Base-by-base conservation (phyloP, 2,797 vertebrate genomes). In the Monodelphis domestica region DNA sequence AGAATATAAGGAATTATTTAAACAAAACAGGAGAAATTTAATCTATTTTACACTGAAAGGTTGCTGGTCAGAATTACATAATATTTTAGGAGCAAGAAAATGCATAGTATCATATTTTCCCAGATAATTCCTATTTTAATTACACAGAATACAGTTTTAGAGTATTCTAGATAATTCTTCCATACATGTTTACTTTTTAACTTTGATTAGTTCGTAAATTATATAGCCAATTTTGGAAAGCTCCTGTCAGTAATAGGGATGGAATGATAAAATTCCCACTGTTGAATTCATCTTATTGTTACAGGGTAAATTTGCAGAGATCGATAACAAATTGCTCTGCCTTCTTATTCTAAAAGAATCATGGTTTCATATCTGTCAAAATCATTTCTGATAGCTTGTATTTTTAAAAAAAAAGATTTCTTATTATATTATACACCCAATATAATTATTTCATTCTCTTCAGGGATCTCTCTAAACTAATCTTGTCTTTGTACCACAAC, bases 261-360 rank as follows among this genome's bases (percentile, higher is more conserved):
- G 51, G 96, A 95, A 91, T 9, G 70, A 26, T 52, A 1, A 87
- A 91, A 91, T 91, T 95, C 93, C 50, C 88, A 50, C 91, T 93
- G 53, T 15, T 89, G 38, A 78, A 14, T 92, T 95, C 50, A 91
- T 21, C 50, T 57, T 93, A 92, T 92, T 95, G 93, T 93, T 87
- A 70, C 53, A 91, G 78, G 21, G 38, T 95, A n/a, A 78, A 94
- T 91, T 54, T 96, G 53, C 21, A 93, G 92, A 95, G 56, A 93
- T n/a, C 93, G 52, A 92, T 92, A 95, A 57, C 33, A 91, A 93
- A 87, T 89, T 78, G 53, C 2, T 93, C n/a, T 84, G 17, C 45
- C 24, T 95, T 88, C 45, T 0, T 90, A 53, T 89, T 88, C 56
- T 87, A 93, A 94, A 91, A 45, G 90, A 87, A 91, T 91, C 51